These are phyloP conservation scores for Conchocele bisecta DNA, from an alignment of 2,888 invertebrate species.

Conservation along the genomic window DNA sequence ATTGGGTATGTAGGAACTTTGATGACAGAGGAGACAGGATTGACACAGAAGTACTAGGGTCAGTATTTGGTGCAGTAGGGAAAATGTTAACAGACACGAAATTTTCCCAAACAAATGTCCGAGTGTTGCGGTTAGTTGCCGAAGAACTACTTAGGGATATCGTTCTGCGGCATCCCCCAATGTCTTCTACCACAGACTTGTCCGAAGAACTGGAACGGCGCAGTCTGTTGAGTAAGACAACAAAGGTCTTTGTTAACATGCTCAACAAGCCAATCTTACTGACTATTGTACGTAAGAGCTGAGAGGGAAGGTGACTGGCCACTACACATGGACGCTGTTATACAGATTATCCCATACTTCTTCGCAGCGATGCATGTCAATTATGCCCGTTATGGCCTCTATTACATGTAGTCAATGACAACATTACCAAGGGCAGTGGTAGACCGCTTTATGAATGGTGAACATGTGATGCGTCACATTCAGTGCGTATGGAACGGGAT, in stretches of 20 bases:
- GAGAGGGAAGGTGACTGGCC: slow-evolving; percentile 58
- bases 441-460: slow-evolving; percentile 43
- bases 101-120: slow-evolving; percentile 40
- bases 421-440: slow-evolving; percentile 32
- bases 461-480: slow-evolving; percentile 59
- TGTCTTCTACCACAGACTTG: no score
- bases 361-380: slow-evolving; percentile 58
- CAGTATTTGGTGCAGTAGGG: slow-evolving; percentile 55
- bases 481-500: slow-evolving; percentile 63
- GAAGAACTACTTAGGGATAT: slow-evolving; percentile 38
- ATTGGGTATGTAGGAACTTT: slow-evolving; percentile 54
- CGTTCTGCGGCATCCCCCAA: no score
- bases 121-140: slow-evolving; percentile 29
- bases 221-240: no score
- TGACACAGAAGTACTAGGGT: slow-evolving; percentile 53
- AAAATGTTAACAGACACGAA: slow-evolving; percentile 62
- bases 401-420: slow-evolving; percentile 57
- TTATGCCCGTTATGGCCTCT: slow-evolving; percentile 59
- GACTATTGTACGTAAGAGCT: slow-evolving; percentile 52
- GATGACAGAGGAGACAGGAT: no score
- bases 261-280: slow-evolving; percentile 56
- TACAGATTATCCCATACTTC: slow-evolving; percentile 57
- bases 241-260: slow-evolving; percentile 46
- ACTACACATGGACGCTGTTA: slow-evolving; percentile 49
- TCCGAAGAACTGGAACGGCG: no score